Evolutionary conservation across 1,140 invertebrate species (phyloP).

Genomic region (Dryas iulia): DNA sequence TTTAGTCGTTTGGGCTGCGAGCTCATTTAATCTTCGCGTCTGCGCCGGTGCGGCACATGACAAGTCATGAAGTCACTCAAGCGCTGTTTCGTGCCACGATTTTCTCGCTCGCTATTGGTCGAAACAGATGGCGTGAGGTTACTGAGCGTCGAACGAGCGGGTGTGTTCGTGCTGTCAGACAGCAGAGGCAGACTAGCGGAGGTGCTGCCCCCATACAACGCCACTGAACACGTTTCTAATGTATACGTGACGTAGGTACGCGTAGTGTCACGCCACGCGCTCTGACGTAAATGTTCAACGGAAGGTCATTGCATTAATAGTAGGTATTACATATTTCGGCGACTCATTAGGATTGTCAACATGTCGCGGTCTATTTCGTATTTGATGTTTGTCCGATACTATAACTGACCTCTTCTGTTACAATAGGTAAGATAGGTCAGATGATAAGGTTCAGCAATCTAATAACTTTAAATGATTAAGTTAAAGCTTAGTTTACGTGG

Average conservation of each 20-base stretch:
- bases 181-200: conserved; percentile 29
- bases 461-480: too few relatives aligned
- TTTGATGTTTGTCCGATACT: background rate
- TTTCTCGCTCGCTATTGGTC: conserved; percentile 45
- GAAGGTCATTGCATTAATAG: conserved; percentile 28
- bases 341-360: conserved; percentile 7
- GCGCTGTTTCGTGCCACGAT: conserved; percentile 27
- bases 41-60: conserved; percentile 9
- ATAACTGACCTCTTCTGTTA: background rate
- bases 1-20: conserved; percentile 24
- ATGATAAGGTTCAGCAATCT: background rate
- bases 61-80: conserved; percentile 12
- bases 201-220: conserved; percentile 50
- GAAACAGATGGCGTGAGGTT: conserved; percentile 48
- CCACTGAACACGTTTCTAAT: conserved; percentile 12
- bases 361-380: background rate
- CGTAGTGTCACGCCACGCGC: conserved; percentile 31
- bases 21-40: conserved; percentile 12
- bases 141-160: conserved; percentile 19
- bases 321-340: conserved; percentile 6
- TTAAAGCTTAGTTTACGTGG: background rate
- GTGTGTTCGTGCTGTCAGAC: conserved; percentile 19
- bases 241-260: conserved; percentile 27
- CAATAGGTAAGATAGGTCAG: background rate
- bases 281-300: conserved; percentile 25